These are phyloP conservation scores for Anoplopoma fimbria DNA, from an alignment of 2,113 vertebrate genomes.

Conservation along the genomic window DNA sequence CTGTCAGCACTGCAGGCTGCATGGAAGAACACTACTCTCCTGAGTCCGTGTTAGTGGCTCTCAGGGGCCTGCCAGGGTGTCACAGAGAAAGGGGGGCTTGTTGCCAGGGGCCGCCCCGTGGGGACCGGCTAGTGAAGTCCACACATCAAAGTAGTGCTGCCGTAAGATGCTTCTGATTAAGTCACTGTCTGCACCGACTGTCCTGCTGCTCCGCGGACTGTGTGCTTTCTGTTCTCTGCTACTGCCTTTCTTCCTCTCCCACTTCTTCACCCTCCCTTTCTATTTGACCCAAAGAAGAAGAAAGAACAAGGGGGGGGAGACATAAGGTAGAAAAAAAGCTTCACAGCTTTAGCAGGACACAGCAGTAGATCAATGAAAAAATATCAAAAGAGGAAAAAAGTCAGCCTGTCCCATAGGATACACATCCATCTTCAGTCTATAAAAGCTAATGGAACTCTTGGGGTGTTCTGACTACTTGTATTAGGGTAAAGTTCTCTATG, in stretches of 20 bases:
- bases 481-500: neutral
- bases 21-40: constrained; percentile 29
- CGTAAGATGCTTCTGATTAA: constrained; percentile 25
- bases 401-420: neutral
- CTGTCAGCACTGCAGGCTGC: constrained; percentile 3
- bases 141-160: constrained; percentile 37
- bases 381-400: neutral
- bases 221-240: neutral
- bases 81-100: neutral
- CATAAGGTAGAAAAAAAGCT: neutral
- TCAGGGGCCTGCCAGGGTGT: constrained; percentile 26
- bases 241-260: constrained; percentile 3
- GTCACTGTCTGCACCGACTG: constrained; percentile 8
- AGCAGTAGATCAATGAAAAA: neutral
- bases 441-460: neutral
- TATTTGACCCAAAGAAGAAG: neutral
- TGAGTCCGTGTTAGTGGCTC: constrained; percentile 29
- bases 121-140: constrained; percentile 25
- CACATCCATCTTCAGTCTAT: neutral
- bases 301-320: neutral
- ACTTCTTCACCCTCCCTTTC: neutral
- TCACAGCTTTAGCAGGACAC: neutral
- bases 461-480: neutral
- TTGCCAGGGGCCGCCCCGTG: constrained; percentile 22
- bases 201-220: constrained; percentile 6